Evolutionary conservation across 2,113 vertebrate species (phyloP), one percentile per base, ranked within the genome.

Genomic region (Coreoperca whiteheadi): DNA sequence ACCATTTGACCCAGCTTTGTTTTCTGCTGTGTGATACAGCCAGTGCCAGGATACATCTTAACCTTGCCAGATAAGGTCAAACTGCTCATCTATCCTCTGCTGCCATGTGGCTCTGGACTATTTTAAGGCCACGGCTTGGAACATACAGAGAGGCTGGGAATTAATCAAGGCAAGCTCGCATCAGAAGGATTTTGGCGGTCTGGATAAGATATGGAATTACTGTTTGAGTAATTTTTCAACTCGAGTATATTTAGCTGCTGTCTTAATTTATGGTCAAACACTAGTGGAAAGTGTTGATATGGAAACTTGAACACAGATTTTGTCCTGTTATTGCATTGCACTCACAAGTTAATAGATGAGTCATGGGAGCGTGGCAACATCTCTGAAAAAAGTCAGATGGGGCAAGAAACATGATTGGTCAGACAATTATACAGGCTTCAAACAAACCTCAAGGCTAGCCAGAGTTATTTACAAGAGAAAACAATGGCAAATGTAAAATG

Each of bases 51-150:
- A 48, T 68, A 51, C n/a, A 37, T 81, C 73, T 76, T 88, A 21
- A 85, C 86, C 79, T 84, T 32, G 65, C 23, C 57, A 74, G 57
- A 70, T 80, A 68, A 86, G 30, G 77, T 83, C 84, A 87, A 72
- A 88, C 79, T 81, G 57, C 74, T 88, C 81, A 63, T 78, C 77
- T 81, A 30, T 83, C 67, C 25, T 68, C 70, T 60, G 76, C 46
- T 81, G 87, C 88, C 88, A 90, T 77, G 77, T 82, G 85, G 85
- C 67, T 84, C 84, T 75, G 83, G 83, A 85, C 91, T 84, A 82
- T 89, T 39, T 86, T 74, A 59, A 90, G 60, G 25, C 28, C 74
- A 54, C 0, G 18, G 65, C 76, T 83, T 61, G 83, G 72, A 82
- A 46, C 65, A 30, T 56, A 63, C 25, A 68, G 46, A 73, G 66